Conservation (phyloP, 2,113 vertebrate genomes). For the Melanotaenia duboulayi region DNA sequence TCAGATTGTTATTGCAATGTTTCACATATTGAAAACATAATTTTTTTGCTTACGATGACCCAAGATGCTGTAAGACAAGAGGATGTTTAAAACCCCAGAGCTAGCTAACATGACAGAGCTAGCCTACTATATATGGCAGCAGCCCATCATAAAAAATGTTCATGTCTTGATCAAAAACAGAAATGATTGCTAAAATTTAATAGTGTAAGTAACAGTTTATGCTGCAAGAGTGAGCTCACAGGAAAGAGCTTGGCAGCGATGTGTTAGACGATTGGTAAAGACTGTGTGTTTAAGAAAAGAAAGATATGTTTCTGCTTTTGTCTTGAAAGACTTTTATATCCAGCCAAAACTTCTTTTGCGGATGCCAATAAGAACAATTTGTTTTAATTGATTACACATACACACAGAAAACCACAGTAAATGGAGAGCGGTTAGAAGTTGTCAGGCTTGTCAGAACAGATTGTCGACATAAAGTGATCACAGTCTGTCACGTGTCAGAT, state of each 20-base stretch:
- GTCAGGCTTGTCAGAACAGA: slow-evolving; percentile 26
- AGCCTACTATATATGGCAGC: slow-evolving; percentile 16
- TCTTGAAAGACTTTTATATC: slow-evolving; percentile 50
- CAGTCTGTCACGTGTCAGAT: slow-evolving; percentile 18
- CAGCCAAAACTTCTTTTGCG: slow-evolving; percentile 28
- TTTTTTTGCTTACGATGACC: slow-evolving; percentile 19
- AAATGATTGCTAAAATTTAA: slow-evolving; percentile 27
- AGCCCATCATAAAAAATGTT: slow-evolving; percentile 28
- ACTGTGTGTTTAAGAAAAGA: neutral
- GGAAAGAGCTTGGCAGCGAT: slow-evolving; percentile 37
- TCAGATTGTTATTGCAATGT: neutral
- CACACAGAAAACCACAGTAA: slow-evolving; percentile 36
- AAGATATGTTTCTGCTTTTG: slow-evolving; percentile 26
- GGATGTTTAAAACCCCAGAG: slow-evolving; percentile 23
- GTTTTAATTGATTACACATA: slow-evolving; percentile 36
- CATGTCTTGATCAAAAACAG: slow-evolving; percentile 25
- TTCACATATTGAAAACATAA: slow-evolving; percentile 25
- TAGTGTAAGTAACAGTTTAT: slow-evolving; percentile 21
- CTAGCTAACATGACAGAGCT: slow-evolving; percentile 16
- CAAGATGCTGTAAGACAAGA: slow-evolving; percentile 21
- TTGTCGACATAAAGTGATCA: slow-evolving; percentile 43
- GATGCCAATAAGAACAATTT: slow-evolving; percentile 42
- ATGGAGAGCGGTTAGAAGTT: slow-evolving; percentile 34
- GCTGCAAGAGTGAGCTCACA: slow-evolving; percentile 29
- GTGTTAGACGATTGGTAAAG: slow-evolving; percentile 26